These are phyloP conservation scores for Anolis apletophallus DNA, from an alignment of 2,797 vertebrate species.

Conservation along the genomic window DNA sequence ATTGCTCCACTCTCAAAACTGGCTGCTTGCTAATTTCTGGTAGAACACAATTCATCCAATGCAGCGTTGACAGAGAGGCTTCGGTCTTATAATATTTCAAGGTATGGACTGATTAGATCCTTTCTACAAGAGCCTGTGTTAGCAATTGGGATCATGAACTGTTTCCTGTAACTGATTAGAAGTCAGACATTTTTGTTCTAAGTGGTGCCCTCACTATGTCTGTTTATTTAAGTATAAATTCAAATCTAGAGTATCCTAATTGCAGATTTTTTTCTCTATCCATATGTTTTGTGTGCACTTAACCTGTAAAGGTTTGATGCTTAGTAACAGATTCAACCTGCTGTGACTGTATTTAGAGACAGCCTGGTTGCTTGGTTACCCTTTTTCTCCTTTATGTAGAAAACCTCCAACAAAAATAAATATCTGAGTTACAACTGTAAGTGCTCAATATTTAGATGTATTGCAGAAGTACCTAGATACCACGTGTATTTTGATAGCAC, in stretches of 20 bases:
- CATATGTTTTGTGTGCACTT: slow-evolving; percentile 10
- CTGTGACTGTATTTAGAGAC: slow-evolving; percentile 25
- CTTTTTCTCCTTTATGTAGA: slow-evolving; percentile 19
- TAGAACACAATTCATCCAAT: background rate
- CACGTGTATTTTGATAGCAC: background rate
- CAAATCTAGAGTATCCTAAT: background rate
- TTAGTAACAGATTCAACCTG: slow-evolving; percentile 16
- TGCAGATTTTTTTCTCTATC: background rate
- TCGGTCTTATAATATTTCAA: background rate
- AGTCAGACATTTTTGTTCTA: background rate
- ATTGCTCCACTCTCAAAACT: background rate
- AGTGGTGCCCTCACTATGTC: background rate
- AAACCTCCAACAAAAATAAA: slow-evolving; percentile 32
- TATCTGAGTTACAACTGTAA: slow-evolving; percentile 23
- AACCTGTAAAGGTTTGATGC: slow-evolving; percentile 18
- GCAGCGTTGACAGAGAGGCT: background rate
- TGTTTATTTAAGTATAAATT: background rate
- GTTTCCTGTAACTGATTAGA: background rate
- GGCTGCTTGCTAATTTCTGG: background rate
- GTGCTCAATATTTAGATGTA: slow-evolving; percentile 17
- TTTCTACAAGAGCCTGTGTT: background rate
- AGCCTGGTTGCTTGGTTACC: slow-evolving; percentile 44
- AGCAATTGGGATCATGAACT: background rate
- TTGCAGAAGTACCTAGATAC: background rate
- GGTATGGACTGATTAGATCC: background rate